These are phyloP conservation scores for Lordiphosa clarofinis DNA, from an alignment of 1,140 invertebrate genomes.

Conservation along the genomic window DNA sequence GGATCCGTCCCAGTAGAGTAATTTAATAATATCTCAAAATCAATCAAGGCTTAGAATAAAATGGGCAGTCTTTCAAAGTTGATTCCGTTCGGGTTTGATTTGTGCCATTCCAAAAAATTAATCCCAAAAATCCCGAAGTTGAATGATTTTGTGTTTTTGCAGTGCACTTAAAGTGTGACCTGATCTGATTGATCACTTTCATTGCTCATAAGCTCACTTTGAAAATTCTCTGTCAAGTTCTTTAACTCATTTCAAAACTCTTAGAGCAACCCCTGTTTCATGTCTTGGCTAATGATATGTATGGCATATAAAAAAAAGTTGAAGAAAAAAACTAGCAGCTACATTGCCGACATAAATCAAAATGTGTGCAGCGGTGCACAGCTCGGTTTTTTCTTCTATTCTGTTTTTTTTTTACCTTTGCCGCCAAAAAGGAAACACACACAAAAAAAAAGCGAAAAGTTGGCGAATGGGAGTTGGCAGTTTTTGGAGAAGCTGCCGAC, in stretches of 20 bases:
- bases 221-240: too few relatives aligned
- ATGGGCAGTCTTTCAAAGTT: too few relatives aligned
- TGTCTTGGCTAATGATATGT: slow-evolving; percentile 57
- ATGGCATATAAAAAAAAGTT: slow-evolving; percentile 47
- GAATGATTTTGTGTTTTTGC: too few relatives aligned
- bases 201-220: too few relatives aligned
- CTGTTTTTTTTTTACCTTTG: slow-evolving; percentile 34
- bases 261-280: slow-evolving; percentile 22
- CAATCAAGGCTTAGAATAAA: too few relatives aligned
- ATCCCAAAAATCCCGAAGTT: too few relatives aligned
- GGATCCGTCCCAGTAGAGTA: too few relatives aligned
- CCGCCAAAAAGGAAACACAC: slow-evolving; percentile 22
- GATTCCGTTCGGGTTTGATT: too few relatives aligned
- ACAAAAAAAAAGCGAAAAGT: slow-evolving; percentile 2
- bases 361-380: slow-evolving; percentile 44
- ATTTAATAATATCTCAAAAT: too few relatives aligned
- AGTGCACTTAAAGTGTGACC: too few relatives aligned
- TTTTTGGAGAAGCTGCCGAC: slow-evolving; percentile 37
- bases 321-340: slow-evolving; percentile 17
- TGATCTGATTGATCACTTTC: too few relatives aligned
- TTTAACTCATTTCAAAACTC: slow-evolving; percentile 9
- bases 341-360: slow-evolving; percentile 61
- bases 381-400: slow-evolving; percentile 1
- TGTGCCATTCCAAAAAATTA: too few relatives aligned
- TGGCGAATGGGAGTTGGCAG: slow-evolving; percentile 22